Evolutionary conservation across 1,140 invertebrate genomes (phyloP).

Genomic region (Neelides sp.): DNA sequence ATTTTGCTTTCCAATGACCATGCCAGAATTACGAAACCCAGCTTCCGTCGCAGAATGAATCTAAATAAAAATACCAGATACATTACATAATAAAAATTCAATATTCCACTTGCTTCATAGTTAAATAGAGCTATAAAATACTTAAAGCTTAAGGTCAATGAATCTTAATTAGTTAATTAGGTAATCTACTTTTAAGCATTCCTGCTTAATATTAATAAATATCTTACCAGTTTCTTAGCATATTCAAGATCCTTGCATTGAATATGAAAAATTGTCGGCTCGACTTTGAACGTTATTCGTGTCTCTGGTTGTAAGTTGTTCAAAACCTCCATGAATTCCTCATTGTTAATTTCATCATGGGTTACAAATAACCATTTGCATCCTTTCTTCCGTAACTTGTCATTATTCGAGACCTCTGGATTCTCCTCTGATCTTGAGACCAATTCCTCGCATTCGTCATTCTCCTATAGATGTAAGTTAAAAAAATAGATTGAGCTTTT

Average conservation of each 20-base stretch:
- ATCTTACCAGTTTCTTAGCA: slow-evolving; percentile 36
- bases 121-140: too few relatives aligned
- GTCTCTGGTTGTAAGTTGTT: slow-evolving; percentile 7
- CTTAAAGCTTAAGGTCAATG: background rate
- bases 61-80: slow-evolving; percentile 32
- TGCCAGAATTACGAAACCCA: slow-evolving; percentile 44
- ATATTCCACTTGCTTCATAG: too few relatives aligned
- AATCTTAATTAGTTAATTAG: background rate
- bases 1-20: slow-evolving; percentile 40
- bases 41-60: slow-evolving; percentile 38
- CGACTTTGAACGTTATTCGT: slow-evolving; percentile 40
- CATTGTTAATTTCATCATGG: slow-evolving; percentile 34
- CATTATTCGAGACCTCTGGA: too few relatives aligned
- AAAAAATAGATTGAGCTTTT: too few relatives aligned
- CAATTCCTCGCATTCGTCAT: too few relatives aligned
- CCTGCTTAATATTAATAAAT: background rate
- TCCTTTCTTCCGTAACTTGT: slow-evolving; percentile 42
- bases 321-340: slow-evolving; percentile 32
- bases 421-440: too few relatives aligned
- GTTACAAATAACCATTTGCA: slow-evolving; percentile 39
- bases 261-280: slow-evolving; percentile 44
- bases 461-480: too few relatives aligned
- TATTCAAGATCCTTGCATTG: slow-evolving; percentile 37
- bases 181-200: background rate
- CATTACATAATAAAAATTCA: background rate